Evolutionary conservation across 2,888 invertebrate species (phyloP), one percentile per base, ranked within the genome.

Genomic region (Taphrorychus bicolor): DNA sequence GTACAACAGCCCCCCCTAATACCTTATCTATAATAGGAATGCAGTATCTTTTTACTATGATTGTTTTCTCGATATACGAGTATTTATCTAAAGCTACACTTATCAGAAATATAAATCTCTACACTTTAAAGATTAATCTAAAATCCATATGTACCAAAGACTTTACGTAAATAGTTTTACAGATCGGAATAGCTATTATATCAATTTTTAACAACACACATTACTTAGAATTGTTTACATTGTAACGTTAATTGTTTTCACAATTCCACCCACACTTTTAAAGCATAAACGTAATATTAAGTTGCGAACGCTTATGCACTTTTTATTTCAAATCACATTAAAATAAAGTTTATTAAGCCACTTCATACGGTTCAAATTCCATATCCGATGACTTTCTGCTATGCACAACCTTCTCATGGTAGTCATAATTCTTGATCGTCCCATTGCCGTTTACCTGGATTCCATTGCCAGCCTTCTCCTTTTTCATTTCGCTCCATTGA

Each of bases 351-450:
- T n/a, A n/a, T 45, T 14, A 78, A 54, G 82, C 81, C 45, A 83
- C 77, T 75, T 83, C 82, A 69, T 82, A 83, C 11, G 79, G 76
- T 82, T 94, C 93, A 74, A 94, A 94, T 74, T 93, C 93, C 88
- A 94, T 94, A 75, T 93, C 93, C 48, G 91, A 90, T 74, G 90
- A 89, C 79, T 90, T 90, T 71, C 86, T 87, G 9, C 86, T 84
- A 70, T 82, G 83, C 53, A 87, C 88, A 76, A 86, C 85, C 76
- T 87, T 86, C 65, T 86, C 85, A 14, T 62, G 54, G 70, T 79
- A 82, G 59, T 81, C 76, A 77, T 83, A 78, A 78, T 80, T 76
- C 14, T 76, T 73, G 58, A 79, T 78, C 53, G 70, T 69, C 16
- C 23, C 21, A n/a, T 60, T 77, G 19, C 74, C 75, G 63, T 74